Evolutionary conservation across 2,888 invertebrate species (phyloP).

Genomic region (Pristionchus exspectatus): DNA sequence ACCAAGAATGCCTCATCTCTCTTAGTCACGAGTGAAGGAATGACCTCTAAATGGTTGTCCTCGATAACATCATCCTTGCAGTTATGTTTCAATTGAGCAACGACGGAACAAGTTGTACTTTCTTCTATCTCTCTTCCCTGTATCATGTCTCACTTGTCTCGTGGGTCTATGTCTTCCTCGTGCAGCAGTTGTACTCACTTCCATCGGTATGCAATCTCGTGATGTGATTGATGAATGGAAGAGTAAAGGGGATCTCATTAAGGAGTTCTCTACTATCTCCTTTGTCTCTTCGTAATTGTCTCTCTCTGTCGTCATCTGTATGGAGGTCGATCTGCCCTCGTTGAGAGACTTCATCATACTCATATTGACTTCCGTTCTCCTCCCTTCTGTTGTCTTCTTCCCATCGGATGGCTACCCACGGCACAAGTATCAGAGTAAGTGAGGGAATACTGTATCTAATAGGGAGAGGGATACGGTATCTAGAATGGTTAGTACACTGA

Average conservation of each 20-base stretch:
- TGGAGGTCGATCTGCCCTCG: conserved; percentile 60
- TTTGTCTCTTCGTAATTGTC: conserved; percentile 77
- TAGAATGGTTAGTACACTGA: not conserved
- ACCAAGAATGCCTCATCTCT: not conserved
- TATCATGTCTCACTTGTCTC: conserved; percentile 74
- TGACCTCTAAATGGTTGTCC: not conserved
- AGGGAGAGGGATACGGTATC: not conserved
- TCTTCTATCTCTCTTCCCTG: conserved; percentile 75
- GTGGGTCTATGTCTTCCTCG: conserved; percentile 76
- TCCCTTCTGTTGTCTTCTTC: conserved; percentile 75
- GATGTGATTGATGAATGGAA: not conserved
- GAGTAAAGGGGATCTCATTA: not conserved
- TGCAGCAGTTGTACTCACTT: conserved; percentile 72
- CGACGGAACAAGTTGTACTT: conserved; percentile 76
- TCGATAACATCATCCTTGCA: conserved; percentile 50
- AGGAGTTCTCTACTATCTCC: conserved; percentile 76
- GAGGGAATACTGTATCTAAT: not conserved
- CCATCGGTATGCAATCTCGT: conserved; percentile 18
- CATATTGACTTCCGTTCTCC: conserved; percentile 74
- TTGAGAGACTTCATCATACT: conserved; percentile 24
- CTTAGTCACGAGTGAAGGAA: not conserved
- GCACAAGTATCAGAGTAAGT: conserved; percentile 56
- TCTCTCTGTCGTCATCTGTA: conserved; percentile 72
- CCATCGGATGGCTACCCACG: conserved; percentile 67
- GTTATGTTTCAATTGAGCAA: conserved; percentile 73